Conservation (phyloP, 2,888 invertebrate species). For the Bedellia somnulentella region DNA sequence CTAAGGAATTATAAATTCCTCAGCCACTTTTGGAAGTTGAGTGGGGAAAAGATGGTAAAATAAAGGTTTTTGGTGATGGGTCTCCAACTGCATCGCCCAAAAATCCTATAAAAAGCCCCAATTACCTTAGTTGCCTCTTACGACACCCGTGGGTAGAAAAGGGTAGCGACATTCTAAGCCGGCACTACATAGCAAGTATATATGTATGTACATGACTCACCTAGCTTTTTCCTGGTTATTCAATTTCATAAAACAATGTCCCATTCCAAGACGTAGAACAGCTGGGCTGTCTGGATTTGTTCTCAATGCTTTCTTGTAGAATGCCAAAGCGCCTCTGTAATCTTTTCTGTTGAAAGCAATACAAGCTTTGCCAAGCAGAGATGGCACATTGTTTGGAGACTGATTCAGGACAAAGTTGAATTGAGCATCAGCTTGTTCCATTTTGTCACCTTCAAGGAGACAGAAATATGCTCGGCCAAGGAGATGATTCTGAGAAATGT, state of each 20-base stretch:
- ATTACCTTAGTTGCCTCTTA: no score
- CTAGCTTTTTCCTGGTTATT: slow-evolving; percentile 94
- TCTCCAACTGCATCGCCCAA: no score
- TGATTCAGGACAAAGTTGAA: slow-evolving; percentile 98
- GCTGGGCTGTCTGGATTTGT: slow-evolving; percentile 98
- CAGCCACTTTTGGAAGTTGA: no score
- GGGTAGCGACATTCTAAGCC: no score
- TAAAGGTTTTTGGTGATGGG: no score
- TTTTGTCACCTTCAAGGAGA: slow-evolving; percentile 96
- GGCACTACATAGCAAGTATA: no score
- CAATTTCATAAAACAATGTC: slow-evolving; percentile 96
- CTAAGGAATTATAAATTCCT: no score
- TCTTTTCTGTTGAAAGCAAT: slow-evolving; percentile 98
- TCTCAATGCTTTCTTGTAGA: slow-evolving; percentile 95
- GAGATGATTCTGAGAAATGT: slow-evolving; percentile 82
- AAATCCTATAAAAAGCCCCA: no score
- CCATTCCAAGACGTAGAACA: slow-evolving; percentile 95
- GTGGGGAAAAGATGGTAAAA: no score
- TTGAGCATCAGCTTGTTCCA: slow-evolving; percentile 99
- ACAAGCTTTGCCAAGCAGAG: slow-evolving; percentile 96
- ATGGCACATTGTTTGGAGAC: slow-evolving; percentile 94
- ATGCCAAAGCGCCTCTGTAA: slow-evolving; percentile 91
- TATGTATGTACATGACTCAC: no score
- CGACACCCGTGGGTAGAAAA: no score
- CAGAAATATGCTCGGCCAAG: slow-evolving; percentile 98